These are phyloP conservation scores for Paratilapia polleni DNA, from an alignment of 2,113 vertebrate genomes.

Conservation along the genomic window DNA sequence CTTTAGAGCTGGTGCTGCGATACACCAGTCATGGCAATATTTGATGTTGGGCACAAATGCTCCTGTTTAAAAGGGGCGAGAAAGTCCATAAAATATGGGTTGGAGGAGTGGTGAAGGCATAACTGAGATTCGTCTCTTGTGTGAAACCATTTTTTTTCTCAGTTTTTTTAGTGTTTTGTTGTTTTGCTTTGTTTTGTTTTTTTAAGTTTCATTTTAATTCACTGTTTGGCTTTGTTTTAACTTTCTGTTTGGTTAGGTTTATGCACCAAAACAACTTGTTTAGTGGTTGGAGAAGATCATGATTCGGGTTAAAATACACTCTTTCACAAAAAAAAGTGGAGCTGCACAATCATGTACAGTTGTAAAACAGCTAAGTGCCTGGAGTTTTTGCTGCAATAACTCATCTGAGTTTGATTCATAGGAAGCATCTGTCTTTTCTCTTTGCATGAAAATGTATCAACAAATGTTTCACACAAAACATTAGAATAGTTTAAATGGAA, in stretches of 20 bases:
- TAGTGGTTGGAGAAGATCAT: neutral
- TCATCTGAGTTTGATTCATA: neutral
- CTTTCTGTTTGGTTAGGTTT: neutral
- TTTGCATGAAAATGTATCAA: neutral
- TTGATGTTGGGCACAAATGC: neutral
- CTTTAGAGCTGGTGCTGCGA: neutral
- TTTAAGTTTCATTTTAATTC: neutral
- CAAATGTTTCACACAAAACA: neutral
- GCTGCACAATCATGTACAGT: conserved; percentile 13
- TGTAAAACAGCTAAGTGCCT: neutral
- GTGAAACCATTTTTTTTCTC: neutral
- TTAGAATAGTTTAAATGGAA: neutral
- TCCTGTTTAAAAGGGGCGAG: neutral
- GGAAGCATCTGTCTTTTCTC: neutral
- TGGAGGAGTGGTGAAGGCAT: neutral
- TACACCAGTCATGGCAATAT: neutral
- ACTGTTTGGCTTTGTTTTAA: neutral
- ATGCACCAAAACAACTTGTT: neutral
- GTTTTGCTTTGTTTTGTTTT: no score
- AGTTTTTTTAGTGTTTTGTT: neutral
- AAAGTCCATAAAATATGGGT: neutral
- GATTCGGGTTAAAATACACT: no score
- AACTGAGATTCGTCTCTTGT: neutral
- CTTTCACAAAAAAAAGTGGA: neutral
- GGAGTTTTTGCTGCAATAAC: neutral